Base-by-base conservation (phyloP, 2,113 vertebrate genomes). In the Bostrychus sinensis region DNA sequence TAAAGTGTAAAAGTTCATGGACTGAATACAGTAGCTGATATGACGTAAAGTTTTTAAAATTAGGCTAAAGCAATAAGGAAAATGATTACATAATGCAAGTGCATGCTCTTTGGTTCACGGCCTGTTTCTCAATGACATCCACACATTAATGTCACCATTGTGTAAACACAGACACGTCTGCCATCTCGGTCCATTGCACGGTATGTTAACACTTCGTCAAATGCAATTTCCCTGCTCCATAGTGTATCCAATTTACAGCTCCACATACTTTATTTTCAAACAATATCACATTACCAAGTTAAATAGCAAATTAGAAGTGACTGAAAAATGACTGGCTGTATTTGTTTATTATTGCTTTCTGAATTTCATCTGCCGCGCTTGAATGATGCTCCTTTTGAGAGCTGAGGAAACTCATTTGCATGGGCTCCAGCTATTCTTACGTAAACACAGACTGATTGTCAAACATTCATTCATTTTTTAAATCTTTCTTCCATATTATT, bases 301-400 rank as follows among this genome's bases (percentile, higher is more conserved):
- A 77, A 68, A 69, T 19, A 70, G 64, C 22, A 80, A 77, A 87
- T 84, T 80, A 64, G 53, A 75, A 69, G 61, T 48, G 36, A 23
- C 53, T 51, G 26, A 41, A 26, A 58, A 56, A 22, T 3, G 59
- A 61, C 62, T 38, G 39, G 25, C 25, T 64, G 61, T 56, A 41
- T 83, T 82, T 72, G 55, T 81, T 83, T 77, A 73, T 14, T 23
- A 45, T 56, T 64, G 62, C 55, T 11, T 56, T 56, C 25, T 64
- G 66, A 61, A 79, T 81, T 75, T 75, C 62, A 81, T 82, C 70
- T 66, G 59, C 55, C 4, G 19, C 39, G 73, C 65, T 70, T 80
- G 63, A 85, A 77, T 74, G 73, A 85, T 75, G 55, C n/a, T 26
- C 54, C 22, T 41, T 41, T 59, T 38, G 56, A 72, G 60, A 19